Conservation (phyloP, 2,888 invertebrate species). For the Homarus gammarus region DNA sequence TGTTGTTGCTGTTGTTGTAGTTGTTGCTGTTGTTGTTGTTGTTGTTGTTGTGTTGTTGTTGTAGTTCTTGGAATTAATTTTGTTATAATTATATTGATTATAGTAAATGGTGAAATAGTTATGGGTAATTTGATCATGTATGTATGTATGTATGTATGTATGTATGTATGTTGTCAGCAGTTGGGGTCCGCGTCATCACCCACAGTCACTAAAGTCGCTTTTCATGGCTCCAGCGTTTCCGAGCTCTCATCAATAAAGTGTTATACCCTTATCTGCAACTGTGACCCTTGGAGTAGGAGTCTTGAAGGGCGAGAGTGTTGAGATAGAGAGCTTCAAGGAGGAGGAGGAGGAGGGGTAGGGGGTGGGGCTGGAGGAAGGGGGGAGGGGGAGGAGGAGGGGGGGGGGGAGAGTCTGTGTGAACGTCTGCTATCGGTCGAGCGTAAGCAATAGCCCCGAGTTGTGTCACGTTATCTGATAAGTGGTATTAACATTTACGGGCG, state of each 20-base stretch:
- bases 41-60: no score
- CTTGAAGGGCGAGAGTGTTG: not conserved
- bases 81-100: not conserved
- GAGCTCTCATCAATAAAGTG: slow-evolving; percentile 27
- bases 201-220: no score
- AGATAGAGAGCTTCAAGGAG: not conserved
- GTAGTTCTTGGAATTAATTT: slow-evolving; percentile 1
- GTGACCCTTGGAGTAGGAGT: slow-evolving; percentile 3
- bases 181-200: no score
- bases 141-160: no score
- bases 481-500: slow-evolving; percentile 54
- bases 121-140: not conserved
- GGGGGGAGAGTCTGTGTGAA: slow-evolving; percentile 9
- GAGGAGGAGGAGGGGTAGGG: no score
- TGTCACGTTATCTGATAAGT: slow-evolving; percentile 54
- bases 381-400: not conserved
- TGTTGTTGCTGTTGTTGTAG: slow-evolving; percentile 12
- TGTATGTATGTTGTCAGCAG: slow-evolving; percentile 20
- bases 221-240: no score
- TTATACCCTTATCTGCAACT: not conserved
- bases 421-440: slow-evolving; percentile 23
- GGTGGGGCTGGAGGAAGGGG: slow-evolving; percentile 12
- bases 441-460: slow-evolving; percentile 44
- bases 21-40: slow-evolving; percentile 1
- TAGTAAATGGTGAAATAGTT: not conserved